Conservation (phyloP, 2,113 vertebrate species). For the Tyto alba region DNA sequence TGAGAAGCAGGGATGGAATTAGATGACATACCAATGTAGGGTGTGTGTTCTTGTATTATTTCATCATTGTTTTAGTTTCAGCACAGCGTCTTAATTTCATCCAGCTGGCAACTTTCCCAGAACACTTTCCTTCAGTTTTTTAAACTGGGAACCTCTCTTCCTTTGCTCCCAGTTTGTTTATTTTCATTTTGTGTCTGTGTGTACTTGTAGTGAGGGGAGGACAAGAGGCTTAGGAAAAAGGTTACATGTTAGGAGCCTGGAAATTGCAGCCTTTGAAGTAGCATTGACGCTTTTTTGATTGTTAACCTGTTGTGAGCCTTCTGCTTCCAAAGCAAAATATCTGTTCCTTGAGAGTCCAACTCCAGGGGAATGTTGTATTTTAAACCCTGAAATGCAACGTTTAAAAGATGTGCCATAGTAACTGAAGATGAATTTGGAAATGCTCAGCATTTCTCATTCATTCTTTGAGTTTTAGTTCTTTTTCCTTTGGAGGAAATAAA, state of each 20-base stretch:
- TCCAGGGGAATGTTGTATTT: neutral
- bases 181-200: conserved; percentile 16
- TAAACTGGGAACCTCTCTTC: conserved; percentile 25
- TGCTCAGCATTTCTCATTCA: neutral
- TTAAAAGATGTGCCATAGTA: neutral
- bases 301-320: neutral
- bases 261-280: conserved; percentile 7
- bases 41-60: conserved; percentile 56
- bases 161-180: conserved; percentile 30
- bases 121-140: conserved; percentile 46
- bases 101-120: conserved; percentile 52
- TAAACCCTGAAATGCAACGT: neutral
- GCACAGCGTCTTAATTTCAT: conserved; percentile 18
- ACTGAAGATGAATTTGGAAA: neutral
- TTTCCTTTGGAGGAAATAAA: neutral
- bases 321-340: neutral
- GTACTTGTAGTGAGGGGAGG: neutral
- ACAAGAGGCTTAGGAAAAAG: neutral
- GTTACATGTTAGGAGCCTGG: conserved; percentile 6
- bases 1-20: conserved; percentile 37
- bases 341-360: neutral
- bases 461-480: neutral
- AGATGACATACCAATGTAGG: conserved; percentile 8
- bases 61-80: conserved; percentile 46
- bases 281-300: neutral